These are phyloP conservation scores for Acanthacorydalis orientalis DNA, from an alignment of 2,888 invertebrate species.

Conservation along the genomic window DNA sequence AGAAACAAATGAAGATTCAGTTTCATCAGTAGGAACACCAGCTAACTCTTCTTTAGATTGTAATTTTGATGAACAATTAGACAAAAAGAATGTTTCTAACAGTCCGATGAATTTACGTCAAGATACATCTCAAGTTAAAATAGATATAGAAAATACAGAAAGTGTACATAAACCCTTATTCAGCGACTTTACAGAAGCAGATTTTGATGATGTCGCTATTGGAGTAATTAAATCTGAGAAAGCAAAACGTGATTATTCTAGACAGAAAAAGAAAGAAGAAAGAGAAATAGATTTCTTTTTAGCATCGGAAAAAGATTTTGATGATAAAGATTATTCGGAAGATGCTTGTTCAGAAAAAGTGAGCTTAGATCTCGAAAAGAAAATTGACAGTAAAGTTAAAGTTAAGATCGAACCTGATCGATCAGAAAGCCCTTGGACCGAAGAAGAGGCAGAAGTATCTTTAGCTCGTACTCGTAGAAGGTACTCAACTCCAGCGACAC, in stretches of 20 bases:
- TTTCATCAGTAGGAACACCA: too few relatives aligned
- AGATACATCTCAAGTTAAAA: background rate
- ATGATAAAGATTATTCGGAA: constrained; percentile 13
- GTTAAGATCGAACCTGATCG: constrained; percentile 29
- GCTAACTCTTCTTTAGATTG: too few relatives aligned
- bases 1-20: too few relatives aligned
- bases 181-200: constrained; percentile 17
- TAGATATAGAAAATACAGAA: background rate
- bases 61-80: too few relatives aligned
- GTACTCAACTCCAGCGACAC: constrained; percentile 31
- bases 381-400: constrained; percentile 18
- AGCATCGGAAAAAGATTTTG: constrained; percentile 19
- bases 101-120: background rate
- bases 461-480: constrained; percentile 16
- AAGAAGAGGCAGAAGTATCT: constrained; percentile 26
- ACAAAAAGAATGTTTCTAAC: too few relatives aligned
- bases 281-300: constrained; percentile 27
- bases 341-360: constrained; percentile 14
- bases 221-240: constrained; percentile 42
- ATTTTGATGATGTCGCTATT: constrained; percentile 38
- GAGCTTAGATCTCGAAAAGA: constrained; percentile 14
- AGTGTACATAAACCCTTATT: background rate
- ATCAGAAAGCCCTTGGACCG: constrained; percentile 37
- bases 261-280: constrained; percentile 29
- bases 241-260: constrained; percentile 42